These are phyloP conservation scores for Mungos mungo DNA, from an alignment of 2,113 vertebrate genomes.

Conservation along the genomic window DNA sequence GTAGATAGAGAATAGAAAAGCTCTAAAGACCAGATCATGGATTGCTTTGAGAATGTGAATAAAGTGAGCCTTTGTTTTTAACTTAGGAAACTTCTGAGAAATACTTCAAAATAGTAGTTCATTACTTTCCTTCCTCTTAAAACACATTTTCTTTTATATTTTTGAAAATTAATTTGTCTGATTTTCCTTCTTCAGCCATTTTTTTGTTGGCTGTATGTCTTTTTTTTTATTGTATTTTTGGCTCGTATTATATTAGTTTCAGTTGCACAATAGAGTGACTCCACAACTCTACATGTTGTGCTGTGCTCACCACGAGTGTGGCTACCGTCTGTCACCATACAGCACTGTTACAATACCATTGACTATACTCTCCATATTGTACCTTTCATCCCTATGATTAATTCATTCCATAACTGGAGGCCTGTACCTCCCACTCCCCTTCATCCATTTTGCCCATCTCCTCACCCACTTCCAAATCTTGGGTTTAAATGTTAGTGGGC, in stretches of 20 bases:
- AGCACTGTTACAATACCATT: background rate
- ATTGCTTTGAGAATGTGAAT: background rate
- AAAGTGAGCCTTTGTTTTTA: background rate
- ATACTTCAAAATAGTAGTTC: background rate
- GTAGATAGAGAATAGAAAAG: background rate
- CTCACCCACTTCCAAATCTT: background rate
- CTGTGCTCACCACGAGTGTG: background rate
- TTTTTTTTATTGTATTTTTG: background rate
- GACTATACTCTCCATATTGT: background rate
- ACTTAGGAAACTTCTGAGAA: background rate
- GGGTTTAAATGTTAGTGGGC: background rate
- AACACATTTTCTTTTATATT: background rate
- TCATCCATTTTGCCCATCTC: background rate
- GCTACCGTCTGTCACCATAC: background rate
- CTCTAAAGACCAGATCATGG: background rate
- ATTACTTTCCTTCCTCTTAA: background rate
- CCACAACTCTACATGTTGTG: background rate
- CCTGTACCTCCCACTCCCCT: background rate
- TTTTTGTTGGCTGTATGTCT: background rate
- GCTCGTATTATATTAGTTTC: background rate
- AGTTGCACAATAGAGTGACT: background rate
- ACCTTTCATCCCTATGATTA: background rate
- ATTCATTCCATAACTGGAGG: background rate
- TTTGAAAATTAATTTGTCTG: background rate
- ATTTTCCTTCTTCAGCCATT: background rate